Conservation (phyloP, 2,113 vertebrate genomes). For the Daubentonia madagascariensis region DNA sequence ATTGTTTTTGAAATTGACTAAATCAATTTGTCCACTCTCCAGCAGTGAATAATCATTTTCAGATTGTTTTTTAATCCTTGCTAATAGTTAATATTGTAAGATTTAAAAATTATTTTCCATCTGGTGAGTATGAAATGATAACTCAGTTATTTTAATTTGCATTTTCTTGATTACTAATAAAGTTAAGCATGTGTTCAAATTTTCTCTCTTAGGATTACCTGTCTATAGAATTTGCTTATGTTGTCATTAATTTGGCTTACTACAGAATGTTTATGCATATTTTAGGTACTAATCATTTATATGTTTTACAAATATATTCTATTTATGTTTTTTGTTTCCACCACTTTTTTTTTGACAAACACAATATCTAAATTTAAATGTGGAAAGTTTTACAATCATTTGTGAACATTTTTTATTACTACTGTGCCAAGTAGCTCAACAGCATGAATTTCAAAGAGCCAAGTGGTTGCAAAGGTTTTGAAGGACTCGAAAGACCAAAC, state of each 20-base stretch:
- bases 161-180: background rate
- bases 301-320: background rate
- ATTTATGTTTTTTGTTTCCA: background rate
- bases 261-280: background rate
- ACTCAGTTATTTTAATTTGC: background rate
- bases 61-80: background rate
- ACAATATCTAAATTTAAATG: background rate
- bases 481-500: background rate
- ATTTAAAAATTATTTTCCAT: background rate
- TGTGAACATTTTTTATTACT: background rate
- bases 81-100: background rate
- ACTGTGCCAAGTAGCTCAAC: background rate
- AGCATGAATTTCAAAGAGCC: background rate
- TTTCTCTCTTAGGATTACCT: background rate
- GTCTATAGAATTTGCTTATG: background rate
- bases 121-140: background rate
- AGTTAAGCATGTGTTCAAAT: background rate
- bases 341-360: background rate
- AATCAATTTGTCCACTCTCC: background rate
- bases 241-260: background rate
- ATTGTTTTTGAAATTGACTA: background rate
- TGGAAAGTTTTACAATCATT: background rate
- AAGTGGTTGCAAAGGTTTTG: background rate
- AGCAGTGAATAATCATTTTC: background rate
- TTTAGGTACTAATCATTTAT: background rate